These are phyloP conservation scores for Pseudomyrmex dendroicus DNA, from an alignment of 1,140 invertebrate species.

Conservation along the genomic window DNA sequence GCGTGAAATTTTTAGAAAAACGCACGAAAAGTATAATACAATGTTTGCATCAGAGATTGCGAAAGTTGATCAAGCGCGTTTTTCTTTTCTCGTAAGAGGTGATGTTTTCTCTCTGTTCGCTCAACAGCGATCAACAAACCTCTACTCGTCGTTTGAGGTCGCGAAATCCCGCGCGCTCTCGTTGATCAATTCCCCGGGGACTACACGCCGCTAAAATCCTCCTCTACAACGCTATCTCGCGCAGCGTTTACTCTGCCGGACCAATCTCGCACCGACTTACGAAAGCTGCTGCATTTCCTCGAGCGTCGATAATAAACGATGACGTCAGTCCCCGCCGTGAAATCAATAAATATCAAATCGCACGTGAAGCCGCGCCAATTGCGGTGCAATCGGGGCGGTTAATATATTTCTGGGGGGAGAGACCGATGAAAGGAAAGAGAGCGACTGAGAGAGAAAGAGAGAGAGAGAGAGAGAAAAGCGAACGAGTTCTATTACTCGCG, in stretches of 20 bases:
- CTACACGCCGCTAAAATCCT: constrained; percentile 46
- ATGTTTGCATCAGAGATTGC: not conserved
- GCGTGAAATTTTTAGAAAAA: not conserved
- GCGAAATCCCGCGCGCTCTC: constrained; percentile 12
- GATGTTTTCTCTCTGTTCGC: not conserved
- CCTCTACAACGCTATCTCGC: constrained; percentile 29
- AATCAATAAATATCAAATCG: constrained; percentile 62
- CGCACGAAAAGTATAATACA: not conserved
- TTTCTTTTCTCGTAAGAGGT: not conserved
- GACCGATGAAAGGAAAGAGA: constrained; percentile 19
- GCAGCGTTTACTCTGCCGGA: constrained; percentile 29
- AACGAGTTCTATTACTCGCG: constrained; percentile 39
- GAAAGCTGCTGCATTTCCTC: constrained; percentile 50
- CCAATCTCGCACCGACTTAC: constrained; percentile 56
- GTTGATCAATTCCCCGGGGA: constrained; percentile 46
- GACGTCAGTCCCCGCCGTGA: constrained; percentile 46
- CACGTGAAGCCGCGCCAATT: constrained; percentile 55
- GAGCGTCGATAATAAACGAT: constrained; percentile 58
- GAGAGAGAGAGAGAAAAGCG: constrained; percentile 22
- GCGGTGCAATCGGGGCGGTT: constrained; percentile 45
- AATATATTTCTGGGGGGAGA: constrained; percentile 10
- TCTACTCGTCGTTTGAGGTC: not conserved
- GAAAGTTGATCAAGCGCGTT: not conserved
- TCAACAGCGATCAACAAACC: constrained; percentile 18
- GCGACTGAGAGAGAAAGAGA: constrained; percentile 17